Conservation (phyloP, 2,888 invertebrate species). For the Ochropacha duplaris region DNA sequence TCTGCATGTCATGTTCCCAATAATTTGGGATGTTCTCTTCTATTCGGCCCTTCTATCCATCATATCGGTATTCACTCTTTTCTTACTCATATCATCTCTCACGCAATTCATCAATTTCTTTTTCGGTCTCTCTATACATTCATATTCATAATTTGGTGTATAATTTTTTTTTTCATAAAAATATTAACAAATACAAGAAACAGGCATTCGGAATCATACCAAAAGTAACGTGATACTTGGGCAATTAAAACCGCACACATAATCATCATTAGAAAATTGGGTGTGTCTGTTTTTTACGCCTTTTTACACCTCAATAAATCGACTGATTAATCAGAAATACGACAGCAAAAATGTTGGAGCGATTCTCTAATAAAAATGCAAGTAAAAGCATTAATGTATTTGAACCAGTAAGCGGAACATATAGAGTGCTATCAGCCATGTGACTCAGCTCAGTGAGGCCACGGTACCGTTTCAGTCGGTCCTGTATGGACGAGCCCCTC, state of each 20-base stretch:
- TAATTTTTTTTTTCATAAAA: no score
- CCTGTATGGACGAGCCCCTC: slow-evolving; percentile 56
- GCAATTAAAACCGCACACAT: not conserved
- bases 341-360: not conserved
- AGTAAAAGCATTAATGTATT: slow-evolving; percentile 36
- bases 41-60: no score
- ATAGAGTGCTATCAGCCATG: slow-evolving; percentile 11
- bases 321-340: not conserved
- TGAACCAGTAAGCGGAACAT: slow-evolving; percentile 27
- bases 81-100: no score
- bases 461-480: slow-evolving; percentile 73
- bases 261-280: not conserved
- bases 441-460: slow-evolving; percentile 12
- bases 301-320: not conserved
- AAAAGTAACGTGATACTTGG: not conserved
- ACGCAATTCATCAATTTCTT: no score
- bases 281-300: not conserved
- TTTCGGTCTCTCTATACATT: no score
- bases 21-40: no score
- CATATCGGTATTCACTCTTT: no score
- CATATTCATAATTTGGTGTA: no score
- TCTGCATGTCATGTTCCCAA: no score
- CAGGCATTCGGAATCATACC: not conserved
- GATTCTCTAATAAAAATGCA: not conserved
- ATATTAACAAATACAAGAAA: no score